Evolutionary conservation across 2,888 invertebrate species (phyloP).

Genomic region (Nemoura dubitans): DNA sequence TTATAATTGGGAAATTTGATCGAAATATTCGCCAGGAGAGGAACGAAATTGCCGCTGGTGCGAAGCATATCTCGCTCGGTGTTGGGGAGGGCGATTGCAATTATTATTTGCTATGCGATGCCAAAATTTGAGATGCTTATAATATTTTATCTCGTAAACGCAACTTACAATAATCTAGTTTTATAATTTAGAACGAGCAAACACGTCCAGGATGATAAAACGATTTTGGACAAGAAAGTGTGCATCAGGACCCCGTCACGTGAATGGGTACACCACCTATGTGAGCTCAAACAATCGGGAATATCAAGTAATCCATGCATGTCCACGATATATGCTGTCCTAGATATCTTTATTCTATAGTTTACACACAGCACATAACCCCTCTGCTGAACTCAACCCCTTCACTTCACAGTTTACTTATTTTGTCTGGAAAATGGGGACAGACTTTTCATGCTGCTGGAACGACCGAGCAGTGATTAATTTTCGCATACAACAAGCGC

Average conservation of each 20-base stretch:
- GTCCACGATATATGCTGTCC: background rate
- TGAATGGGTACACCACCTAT: background rate
- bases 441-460: background rate
- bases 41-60: background rate
- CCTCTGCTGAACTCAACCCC: background rate
- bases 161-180: background rate
- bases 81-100: too few relatives aligned
- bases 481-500: background rate
- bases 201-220: background rate
- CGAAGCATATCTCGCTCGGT: background rate
- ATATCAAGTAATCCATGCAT: background rate
- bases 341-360: background rate
- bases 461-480: background rate
- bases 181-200: background rate
- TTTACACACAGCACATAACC: background rate
- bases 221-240: background rate
- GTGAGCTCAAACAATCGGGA: background rate
- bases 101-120: too few relatives aligned
- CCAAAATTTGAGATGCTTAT: background rate
- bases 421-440: conserved; percentile 30
- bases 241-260: background rate
- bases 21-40: background rate
- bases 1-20: conserved; percentile 12
- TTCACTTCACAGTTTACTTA: conserved; percentile 7
- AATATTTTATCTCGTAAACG: background rate